A percentile compares a stretch with the other conserved stretches of the same genome.
Evolutionary conservation across 2,113 vertebrate genomes (phyloP).

Genomic region (pig (Sus scrofa)): DNA sequence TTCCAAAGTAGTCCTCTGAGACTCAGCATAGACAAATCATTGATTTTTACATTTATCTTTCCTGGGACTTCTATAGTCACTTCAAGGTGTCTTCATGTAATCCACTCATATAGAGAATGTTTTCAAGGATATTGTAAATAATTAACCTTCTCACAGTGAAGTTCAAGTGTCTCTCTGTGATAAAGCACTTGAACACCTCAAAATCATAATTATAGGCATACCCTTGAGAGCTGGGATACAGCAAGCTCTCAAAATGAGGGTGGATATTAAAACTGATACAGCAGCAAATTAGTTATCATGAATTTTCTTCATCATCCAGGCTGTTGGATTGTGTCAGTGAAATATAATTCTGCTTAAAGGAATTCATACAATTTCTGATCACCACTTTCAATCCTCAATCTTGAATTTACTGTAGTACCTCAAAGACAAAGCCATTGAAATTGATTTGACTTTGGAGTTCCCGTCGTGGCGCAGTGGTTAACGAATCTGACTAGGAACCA

Average conservation of each 20-base stretch:
- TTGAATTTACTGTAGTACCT: slow-evolving; percentile 44
- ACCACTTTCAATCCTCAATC: neutral
- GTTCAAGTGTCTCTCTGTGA: slow-evolving; percentile 81
- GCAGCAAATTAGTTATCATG: slow-evolving; percentile 74
- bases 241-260: slow-evolving; percentile 66
- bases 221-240: slow-evolving; percentile 70
- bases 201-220: slow-evolving; percentile 80
- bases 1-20: slow-evolving; percentile 67
- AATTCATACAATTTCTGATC: slow-evolving; percentile 37
- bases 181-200: slow-evolving; percentile 80
- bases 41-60: slow-evolving; percentile 81
- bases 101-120: slow-evolving; percentile 77
- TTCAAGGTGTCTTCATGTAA: slow-evolving; percentile 78
- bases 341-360: slow-evolving; percentile 64
- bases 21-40: slow-evolving; percentile 61
- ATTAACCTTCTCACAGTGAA: slow-evolving; percentile 82
- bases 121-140: slow-evolving; percentile 82
- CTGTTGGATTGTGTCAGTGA: slow-evolving; percentile 63
- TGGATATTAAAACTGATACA: slow-evolving; percentile 80
- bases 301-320: slow-evolving; percentile 67
- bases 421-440: slow-evolving; percentile 55
- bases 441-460: neutral
- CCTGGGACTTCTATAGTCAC: slow-evolving; percentile 70
- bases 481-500: too few species aligned
- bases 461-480: too few species aligned